phyloP scores from a whole-genome alignment of 2,888 invertebrate genomes.

The Ptilodon capucinus region DNA sequence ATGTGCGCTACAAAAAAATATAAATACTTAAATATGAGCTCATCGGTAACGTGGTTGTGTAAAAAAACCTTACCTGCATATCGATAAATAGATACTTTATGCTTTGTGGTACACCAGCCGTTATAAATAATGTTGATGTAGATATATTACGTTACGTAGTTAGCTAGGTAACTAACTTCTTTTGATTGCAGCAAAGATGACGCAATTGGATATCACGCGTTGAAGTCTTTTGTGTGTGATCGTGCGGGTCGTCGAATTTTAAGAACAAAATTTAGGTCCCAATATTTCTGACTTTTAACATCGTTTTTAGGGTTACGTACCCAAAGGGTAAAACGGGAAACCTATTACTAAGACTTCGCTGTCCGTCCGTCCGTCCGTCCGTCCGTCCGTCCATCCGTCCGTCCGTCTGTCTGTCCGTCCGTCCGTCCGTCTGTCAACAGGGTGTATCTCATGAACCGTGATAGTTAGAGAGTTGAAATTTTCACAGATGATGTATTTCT shows the following conservation, averaged over 20 bases:
- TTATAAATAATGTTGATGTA: neutral
- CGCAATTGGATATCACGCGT: conserved; percentile 23
- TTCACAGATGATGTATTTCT: no score
- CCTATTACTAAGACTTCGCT: no score
- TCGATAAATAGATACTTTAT: conserved; percentile 6
- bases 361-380: no score
- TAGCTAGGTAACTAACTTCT: neutral
- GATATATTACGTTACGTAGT: neutral
- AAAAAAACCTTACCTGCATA: conserved; percentile 36
- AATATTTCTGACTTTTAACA: neutral
- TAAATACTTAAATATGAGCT: conserved; percentile 47
- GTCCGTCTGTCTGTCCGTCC: no score
- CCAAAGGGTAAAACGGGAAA: no score
- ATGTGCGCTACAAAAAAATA: conserved; percentile 6
- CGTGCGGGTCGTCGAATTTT: conserved; percentile 7
- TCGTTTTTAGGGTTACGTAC: no score
- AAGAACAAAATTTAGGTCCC: neutral
- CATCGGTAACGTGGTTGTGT: conserved; percentile 51
- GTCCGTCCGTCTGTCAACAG: no score
- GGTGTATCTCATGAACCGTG: no score
- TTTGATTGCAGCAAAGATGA: neutral
- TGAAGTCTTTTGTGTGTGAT: conserved; percentile 41
- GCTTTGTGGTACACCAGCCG: no score
- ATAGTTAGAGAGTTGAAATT: no score
- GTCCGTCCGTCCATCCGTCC: no score